Evolutionary conservation across 2,113 vertebrate species (phyloP), one percentile per base, ranked within the genome.

Genomic region (Notarius lentiginosus): DNA sequence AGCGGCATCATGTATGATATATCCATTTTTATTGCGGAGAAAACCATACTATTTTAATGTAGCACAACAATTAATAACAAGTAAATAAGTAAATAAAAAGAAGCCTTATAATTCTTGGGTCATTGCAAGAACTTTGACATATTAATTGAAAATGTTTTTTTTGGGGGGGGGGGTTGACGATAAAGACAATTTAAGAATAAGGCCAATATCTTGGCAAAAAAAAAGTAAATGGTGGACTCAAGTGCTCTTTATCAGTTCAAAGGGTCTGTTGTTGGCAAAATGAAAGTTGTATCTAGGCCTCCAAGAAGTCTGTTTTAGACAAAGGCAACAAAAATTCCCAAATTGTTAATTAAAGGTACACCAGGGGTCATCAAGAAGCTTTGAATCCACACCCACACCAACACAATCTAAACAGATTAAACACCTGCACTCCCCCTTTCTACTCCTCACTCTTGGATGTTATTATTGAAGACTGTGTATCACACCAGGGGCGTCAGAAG

Each of bases 31-130:
- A 72, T 72, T 72, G 17, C 70, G 3, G 2, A 72, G 34, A 34
- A 72, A 9, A 18, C 7, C 11, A 34, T 41, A 34, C 34, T 5
- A 70, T 70, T 70, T 72, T 2, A 68, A 72, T 20, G 30, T 18
- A 47, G 70, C 34, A 41, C 92, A 88, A 88, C 87, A 92, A 95
- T 95, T 93, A 93, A 86, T 41, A 41, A 41, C 34, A 41, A 41
- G 34, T 41, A 41, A 41, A 41, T 41, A 41, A 92, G 90, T 95
- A 92, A 95, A 94, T 95, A 93, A 91, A 89, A 91, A 90, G 91
- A 93, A 91, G 92, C 91, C 88, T 88, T 90, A 92, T 88, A 93
- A 92, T 89, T 73, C 91, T 92, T 91, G 91, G 89, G 94, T 94
- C 89, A 91, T 53, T 82, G 89, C 81, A 53, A 87, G 88, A 89